These are phyloP conservation scores for Dexiosoma caninum DNA, from an alignment of 2,888 invertebrate species.

Conservation along the genomic window DNA sequence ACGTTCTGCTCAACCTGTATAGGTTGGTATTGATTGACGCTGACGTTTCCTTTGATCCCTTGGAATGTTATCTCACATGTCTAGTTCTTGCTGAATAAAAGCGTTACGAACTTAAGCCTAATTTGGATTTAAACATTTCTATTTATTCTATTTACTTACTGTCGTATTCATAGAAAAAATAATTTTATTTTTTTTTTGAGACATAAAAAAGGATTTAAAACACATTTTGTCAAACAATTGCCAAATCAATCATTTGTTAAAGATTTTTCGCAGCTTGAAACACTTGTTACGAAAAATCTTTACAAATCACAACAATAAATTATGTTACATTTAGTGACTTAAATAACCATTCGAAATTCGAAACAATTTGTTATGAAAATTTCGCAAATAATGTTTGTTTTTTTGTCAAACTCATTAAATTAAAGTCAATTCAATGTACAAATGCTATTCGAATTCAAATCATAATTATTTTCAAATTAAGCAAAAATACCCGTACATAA, in stretches of 20 bases:
- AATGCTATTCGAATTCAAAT: conserved; percentile 29
- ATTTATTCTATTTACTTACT: too few species aligned
- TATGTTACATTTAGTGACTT: neutral
- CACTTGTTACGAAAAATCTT: conserved; percentile 6
- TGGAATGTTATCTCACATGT: too few species aligned
- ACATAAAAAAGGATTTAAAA: neutral
- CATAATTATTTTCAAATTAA: conserved; percentile 57
- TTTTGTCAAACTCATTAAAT: conserved; percentile 32
- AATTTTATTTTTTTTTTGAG: too few species aligned
- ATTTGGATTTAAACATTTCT: too few species aligned
- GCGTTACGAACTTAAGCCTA: too few species aligned
- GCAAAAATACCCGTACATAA: conserved; percentile 4
- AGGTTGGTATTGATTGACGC: too few species aligned
- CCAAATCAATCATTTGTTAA: conserved; percentile 26
- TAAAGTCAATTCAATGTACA: conserved; percentile 33
- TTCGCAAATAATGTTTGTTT: conserved; percentile 21
- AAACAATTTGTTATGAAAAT: conserved; percentile 43
- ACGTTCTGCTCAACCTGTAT: too few species aligned
- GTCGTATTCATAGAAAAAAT: too few species aligned
- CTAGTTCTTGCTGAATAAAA: too few species aligned
- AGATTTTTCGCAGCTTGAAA: neutral
- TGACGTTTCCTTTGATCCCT: too few species aligned
- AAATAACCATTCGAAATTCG: neutral
- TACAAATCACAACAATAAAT: neutral
- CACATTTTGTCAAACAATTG: neutral